phyloP scores from a whole-genome alignment of 2,888 invertebrate genomes.

The Agrotis puta region DNA sequence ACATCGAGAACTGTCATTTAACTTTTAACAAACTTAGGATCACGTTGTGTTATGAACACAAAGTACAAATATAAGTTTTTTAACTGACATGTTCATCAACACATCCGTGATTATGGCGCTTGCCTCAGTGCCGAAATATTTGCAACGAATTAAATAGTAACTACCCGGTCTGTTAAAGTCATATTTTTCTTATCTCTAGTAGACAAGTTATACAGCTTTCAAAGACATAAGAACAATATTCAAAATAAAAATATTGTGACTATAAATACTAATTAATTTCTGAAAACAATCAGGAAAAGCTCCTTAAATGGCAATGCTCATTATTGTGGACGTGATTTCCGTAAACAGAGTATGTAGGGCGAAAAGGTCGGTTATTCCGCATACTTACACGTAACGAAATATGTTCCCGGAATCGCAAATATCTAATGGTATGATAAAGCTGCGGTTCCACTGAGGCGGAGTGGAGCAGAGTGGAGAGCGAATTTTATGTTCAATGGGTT shows the following conservation, averaged over 20 bases:
- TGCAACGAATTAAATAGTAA: too few species aligned
- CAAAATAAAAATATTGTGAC: background rate
- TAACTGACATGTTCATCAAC: background rate
- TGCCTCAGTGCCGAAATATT: too few species aligned
- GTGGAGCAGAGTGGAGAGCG: too few species aligned
- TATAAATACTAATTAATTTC: conserved; percentile 1
- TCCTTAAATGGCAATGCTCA: conserved; percentile 17
- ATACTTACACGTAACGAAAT: conserved; percentile 41
- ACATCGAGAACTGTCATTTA: too few species aligned
- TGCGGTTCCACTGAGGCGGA: too few species aligned
- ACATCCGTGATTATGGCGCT: too few species aligned
- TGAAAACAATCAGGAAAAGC: conserved; percentile 11
- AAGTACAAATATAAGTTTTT: background rate
- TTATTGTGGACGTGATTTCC: conserved; percentile 26
- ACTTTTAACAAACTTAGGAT: too few species aligned
- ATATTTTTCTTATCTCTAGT: too few species aligned
- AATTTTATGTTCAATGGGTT: too few species aligned
- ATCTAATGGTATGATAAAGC: conserved; percentile 22
- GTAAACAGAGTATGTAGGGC: conserved; percentile 49
- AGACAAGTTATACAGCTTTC: background rate
- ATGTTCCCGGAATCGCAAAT: conserved; percentile 5
- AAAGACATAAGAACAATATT: background rate
- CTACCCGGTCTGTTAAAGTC: too few species aligned
- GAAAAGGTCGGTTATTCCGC: conserved; percentile 38
- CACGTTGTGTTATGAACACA: too few species aligned